phyloP scores from a whole-genome alignment of 2,888 invertebrate species.

The Synergus itoensis region DNA sequence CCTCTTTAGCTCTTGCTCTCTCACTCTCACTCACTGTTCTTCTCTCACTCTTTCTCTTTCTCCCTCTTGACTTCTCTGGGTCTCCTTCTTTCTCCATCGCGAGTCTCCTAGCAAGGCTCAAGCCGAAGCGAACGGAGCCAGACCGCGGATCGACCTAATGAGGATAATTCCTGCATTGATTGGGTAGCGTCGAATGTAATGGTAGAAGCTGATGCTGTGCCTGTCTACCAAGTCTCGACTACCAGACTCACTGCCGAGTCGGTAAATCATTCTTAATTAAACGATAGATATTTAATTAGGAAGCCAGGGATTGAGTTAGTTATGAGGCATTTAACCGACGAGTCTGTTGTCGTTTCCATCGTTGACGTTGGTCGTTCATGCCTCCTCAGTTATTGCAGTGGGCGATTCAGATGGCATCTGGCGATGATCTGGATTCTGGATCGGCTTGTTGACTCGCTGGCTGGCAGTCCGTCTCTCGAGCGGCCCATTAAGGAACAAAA shows the following conservation, averaged over 20 bases:
- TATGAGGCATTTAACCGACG: conserved; percentile 66
- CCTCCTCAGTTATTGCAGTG: conserved; percentile 67
- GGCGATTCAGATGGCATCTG: conserved; percentile 72
- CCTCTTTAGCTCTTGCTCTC: conserved; percentile 47
- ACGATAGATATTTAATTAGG: conserved; percentile 77
- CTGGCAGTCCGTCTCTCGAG: neutral
- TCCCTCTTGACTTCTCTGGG: neutral
- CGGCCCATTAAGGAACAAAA: conserved; percentile 33
- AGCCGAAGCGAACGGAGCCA: conserved; percentile 56
- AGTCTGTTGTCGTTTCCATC: conserved; percentile 23
- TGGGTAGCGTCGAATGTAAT: conserved; percentile 67
- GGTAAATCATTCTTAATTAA: conserved; percentile 77
- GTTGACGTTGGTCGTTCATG: conserved; percentile 42
- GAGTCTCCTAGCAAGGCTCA: conserved; percentile 38
- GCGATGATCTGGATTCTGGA: conserved; percentile 61
- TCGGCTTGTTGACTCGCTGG: neutral
- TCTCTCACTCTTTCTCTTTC: conserved; percentile 17
- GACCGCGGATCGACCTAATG: conserved; percentile 73
- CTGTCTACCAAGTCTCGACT: conserved; percentile 43
- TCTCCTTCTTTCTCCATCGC: conserved; percentile 18
- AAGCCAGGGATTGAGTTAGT: conserved; percentile 70
- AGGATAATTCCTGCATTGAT: conserved; percentile 77
- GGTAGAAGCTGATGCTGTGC: conserved; percentile 57
- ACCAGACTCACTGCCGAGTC: conserved; percentile 51
- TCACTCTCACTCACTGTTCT: conserved; percentile 44